A percentile compares a stretch with the other conserved stretches of the same genome.
These are phyloP conservation scores for Agonum fuliginosum DNA, from an alignment of 2,888 invertebrate genomes.

Conservation along the genomic window DNA sequence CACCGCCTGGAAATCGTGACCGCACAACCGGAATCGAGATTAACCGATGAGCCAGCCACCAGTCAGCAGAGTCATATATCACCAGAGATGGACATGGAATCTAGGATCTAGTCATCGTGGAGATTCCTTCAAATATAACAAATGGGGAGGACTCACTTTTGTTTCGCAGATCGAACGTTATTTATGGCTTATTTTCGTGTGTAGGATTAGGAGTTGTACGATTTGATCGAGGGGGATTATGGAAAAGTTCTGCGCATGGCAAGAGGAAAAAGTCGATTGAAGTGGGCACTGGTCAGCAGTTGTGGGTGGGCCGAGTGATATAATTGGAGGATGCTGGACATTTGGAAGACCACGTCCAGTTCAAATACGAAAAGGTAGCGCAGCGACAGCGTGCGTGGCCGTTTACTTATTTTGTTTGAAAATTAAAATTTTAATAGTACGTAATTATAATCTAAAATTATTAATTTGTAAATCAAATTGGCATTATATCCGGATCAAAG, in stretches of 20 bases:
- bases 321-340: not conserved
- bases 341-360: too few relatives aligned
- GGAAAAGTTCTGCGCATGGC: conserved; percentile 9
- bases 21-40: conserved; percentile 64
- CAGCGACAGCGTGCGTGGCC: too few relatives aligned
- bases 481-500: too few relatives aligned
- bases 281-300: not conserved
- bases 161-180: not conserved
- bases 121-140: conserved; percentile 17
- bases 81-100: conserved; percentile 40
- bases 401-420: too few relatives aligned
- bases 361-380: too few relatives aligned
- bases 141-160: conserved; percentile 14
- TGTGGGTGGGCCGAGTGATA: not conserved
- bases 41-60: conserved; percentile 62
- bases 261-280: not conserved
- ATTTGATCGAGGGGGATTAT: not conserved
- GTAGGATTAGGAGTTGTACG: not conserved
- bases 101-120: conserved; percentile 15
- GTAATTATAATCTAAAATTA: too few relatives aligned
- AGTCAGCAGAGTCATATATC: conserved; percentile 42
- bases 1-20: conserved; percentile 61
- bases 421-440: too few relatives aligned
- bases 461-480: too few relatives aligned
- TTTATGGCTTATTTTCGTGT: conserved; percentile 33